Percentiles rank a stretch among this genome's conserved stretches.
Evolutionary conservation across 2,888 invertebrate genomes (phyloP).

Genomic region (Drepana falcataria): DNA sequence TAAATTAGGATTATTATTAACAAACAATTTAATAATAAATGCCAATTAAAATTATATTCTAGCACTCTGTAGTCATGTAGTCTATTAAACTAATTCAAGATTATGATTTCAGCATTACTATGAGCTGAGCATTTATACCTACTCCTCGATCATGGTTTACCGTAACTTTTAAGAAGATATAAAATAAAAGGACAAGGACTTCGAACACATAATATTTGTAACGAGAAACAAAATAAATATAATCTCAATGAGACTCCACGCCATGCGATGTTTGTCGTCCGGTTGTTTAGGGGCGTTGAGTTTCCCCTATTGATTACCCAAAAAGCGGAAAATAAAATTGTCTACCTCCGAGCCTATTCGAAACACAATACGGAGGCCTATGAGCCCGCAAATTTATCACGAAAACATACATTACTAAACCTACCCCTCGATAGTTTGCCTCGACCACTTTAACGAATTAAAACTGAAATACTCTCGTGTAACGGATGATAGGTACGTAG

Average conservation of each 20-base stretch:
- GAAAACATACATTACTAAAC: conserved; percentile 27
- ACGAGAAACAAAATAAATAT: background rate
- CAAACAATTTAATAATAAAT: too few relatives aligned
- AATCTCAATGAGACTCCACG: conserved; percentile 29
- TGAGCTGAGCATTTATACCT: too few relatives aligned
- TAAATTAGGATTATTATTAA: too few relatives aligned
- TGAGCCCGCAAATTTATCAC: conserved; percentile 38
- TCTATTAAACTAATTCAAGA: too few relatives aligned
- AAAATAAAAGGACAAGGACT: too few relatives aligned
- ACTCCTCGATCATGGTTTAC: too few relatives aligned
- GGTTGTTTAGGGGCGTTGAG: conserved; percentile 61
- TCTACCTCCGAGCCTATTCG: conserved; percentile 45
- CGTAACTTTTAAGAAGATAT: too few relatives aligned
- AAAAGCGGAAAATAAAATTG: conserved; percentile 78
- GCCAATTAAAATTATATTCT: too few relatives aligned
- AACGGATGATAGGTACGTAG: background rate
- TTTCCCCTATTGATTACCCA: conserved; percentile 77
- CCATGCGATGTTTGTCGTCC: conserved; percentile 28
- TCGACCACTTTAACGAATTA: conserved; percentile 59
- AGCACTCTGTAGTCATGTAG: too few relatives aligned
- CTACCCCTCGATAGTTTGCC: conserved; percentile 17
- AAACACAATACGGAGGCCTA: conserved; percentile 56
- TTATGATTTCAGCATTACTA: too few relatives aligned
- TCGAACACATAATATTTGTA: too few relatives aligned
- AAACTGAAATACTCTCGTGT: conserved; percentile 28